Base-by-base conservation (phyloP, 2,113 vertebrate species). In the Zapus hudsonius region DNA sequence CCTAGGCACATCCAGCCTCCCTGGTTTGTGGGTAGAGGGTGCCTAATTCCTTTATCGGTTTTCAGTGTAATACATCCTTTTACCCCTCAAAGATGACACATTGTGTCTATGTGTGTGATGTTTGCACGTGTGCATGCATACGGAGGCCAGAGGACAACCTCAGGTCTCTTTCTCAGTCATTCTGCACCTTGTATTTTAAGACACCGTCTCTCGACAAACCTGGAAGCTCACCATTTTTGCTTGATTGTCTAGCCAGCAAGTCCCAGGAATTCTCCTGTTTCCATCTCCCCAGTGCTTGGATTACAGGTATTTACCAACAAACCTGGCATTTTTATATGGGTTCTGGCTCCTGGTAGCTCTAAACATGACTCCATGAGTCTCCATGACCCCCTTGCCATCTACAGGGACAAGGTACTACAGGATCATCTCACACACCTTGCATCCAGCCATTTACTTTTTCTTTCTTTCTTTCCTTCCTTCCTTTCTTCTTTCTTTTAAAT, bases 41-140 rank as follows among this genome's bases (percentile, higher is more conserved):
- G 64, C 27, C 36, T 55, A 70, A 55, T 16, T 25, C 52, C 25
- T 61, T 61, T 61, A 61, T 5, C 25, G 25, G 63, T 29, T 23
- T 17, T 82, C 31, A 11, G 29, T 81, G n/a, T 31, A 63, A 42
- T 22, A 63, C 7, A 20, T 40, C 23, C 27, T 63, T 59, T 81
- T 38, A 87, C 70, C 73, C 67, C 92, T 89, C 72, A 76, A 72
- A 93, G 82, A 40, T 80, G 76, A 75, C 73, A 83, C 38, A 66
- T 59, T 12, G 16, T 59, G 57, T 59, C 16, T 16, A 59, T 16
- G 15, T 20, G 22, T 15, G 61, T 63, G 27, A 23, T 27, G 11
- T 52, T 52, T 52, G 52, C 52, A 52, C 16, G 52, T 52, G 12
- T 47, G 52, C 16, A 15, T 52, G 52, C 52, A 52, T 52, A 52